Conservation (phyloP, 2,888 invertebrate genomes). For the Synanthedon vespiformis region DNA sequence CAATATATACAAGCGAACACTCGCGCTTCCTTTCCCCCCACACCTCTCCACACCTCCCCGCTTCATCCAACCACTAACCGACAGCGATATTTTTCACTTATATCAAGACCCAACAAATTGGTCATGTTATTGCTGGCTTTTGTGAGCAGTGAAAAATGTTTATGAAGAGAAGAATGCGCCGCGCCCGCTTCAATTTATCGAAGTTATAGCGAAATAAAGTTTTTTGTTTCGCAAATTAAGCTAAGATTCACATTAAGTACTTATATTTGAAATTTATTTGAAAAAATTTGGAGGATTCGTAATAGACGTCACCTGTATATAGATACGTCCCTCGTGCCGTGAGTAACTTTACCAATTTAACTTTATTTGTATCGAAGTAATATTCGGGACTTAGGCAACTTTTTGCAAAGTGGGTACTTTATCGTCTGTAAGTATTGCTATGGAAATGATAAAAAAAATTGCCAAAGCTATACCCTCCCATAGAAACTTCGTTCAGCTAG, state of each 20-base stretch:
- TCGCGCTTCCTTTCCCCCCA: neutral
- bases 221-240: neutral
- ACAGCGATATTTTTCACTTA: conserved; percentile 56
- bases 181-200: neutral
- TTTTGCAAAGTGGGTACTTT: conserved; percentile 33
- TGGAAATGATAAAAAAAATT: conserved; percentile 39
- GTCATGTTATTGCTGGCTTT: conserved; percentile 17
- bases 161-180: neutral
- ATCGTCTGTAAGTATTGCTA: conserved; percentile 39
- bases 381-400: conserved; percentile 54
- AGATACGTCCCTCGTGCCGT: conserved; percentile 16
- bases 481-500: too few species aligned
- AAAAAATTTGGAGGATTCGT: conserved; percentile 32
- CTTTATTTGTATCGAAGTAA: conserved; percentile 59
- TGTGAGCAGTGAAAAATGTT: neutral
- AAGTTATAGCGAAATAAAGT: neutral
- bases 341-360: conserved; percentile 65
- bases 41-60: conserved; percentile 8
- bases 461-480: too few species aligned
- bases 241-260: conserved; percentile 11
- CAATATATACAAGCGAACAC: conserved; percentile 3
- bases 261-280: conserved; percentile 36
- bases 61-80: conserved; percentile 19
- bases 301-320: conserved; percentile 48
- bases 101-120: conserved; percentile 39